phyloP scores from a whole-genome alignment of 2,113 vertebrate species.

The Trichechus manatus region DNA sequence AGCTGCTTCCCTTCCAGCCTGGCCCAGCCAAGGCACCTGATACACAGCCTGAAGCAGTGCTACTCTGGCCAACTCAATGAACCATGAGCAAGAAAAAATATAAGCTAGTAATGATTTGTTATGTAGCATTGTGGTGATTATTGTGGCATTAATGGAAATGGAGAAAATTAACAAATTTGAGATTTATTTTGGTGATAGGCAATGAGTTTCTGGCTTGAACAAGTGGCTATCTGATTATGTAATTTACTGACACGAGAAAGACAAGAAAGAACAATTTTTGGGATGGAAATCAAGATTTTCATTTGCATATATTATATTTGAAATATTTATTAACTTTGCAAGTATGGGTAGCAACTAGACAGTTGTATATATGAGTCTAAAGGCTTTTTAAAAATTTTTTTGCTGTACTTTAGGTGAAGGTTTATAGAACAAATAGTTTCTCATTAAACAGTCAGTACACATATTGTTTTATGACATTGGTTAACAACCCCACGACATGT shows the following conservation, averaged over 20 bases:
- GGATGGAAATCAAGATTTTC: not conserved
- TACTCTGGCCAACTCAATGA: not conserved
- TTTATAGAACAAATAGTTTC: no score
- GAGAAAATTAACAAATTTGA: not conserved
- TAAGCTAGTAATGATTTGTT: not conserved
- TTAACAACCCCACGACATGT: no score
- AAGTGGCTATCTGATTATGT: not conserved
- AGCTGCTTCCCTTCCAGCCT: not conserved
- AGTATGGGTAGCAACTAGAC: not conserved
- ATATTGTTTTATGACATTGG: no score
- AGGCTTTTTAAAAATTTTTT: no score
- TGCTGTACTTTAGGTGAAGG: no score
- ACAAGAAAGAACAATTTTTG: not conserved
- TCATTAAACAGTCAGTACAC: no score
- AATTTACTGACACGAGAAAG: not conserved
- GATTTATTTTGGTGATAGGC: not conserved
- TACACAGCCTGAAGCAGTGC: not conserved
- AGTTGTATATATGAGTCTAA: not conserved
- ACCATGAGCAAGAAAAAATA: not conserved
- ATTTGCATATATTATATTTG: not conserved
- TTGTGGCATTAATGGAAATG: not conserved
- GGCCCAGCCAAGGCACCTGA: not conserved
- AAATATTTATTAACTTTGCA: not conserved
- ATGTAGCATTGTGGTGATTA: not conserved
- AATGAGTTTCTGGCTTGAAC: slow-evolving; percentile 43